These are phyloP conservation scores for Balanococcus diminutus DNA, from an alignment of 2,888 invertebrate genomes.

Conservation along the genomic window DNA sequence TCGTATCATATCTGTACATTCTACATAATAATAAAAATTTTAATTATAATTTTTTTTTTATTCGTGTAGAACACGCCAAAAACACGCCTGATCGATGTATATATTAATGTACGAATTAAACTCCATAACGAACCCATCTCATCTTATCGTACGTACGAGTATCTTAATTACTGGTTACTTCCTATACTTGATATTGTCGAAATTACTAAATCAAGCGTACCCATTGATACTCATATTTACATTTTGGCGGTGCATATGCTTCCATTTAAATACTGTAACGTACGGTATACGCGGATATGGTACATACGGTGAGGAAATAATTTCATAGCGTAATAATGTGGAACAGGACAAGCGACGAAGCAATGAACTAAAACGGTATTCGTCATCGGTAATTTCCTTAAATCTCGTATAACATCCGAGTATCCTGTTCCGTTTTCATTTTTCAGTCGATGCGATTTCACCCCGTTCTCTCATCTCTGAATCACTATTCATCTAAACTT, in stretches of 20 bases:
- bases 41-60: background rate
- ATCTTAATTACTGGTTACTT: background rate
- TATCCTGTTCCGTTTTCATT: background rate
- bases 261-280: no score
- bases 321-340: background rate
- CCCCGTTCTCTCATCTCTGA: background rate
- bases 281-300: no score
- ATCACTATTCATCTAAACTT: background rate
- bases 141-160: background rate
- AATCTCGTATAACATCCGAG: background rate
- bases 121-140: background rate
- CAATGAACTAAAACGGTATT: background rate
- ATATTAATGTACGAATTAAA: background rate
- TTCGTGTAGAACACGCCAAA: background rate
- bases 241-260: background rate
- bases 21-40: background rate
- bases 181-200: background rate
- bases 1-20: background rate
- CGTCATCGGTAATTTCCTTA: conserved; percentile 11
- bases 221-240: background rate
- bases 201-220: background rate
- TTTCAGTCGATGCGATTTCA: background rate
- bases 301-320: background rate
- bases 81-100: background rate
- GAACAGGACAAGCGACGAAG: background rate